Evolutionary conservation across 2,888 invertebrate genomes (phyloP), one percentile per base, ranked within the genome.

Genomic region (Philhelius pedissequus): DNA sequence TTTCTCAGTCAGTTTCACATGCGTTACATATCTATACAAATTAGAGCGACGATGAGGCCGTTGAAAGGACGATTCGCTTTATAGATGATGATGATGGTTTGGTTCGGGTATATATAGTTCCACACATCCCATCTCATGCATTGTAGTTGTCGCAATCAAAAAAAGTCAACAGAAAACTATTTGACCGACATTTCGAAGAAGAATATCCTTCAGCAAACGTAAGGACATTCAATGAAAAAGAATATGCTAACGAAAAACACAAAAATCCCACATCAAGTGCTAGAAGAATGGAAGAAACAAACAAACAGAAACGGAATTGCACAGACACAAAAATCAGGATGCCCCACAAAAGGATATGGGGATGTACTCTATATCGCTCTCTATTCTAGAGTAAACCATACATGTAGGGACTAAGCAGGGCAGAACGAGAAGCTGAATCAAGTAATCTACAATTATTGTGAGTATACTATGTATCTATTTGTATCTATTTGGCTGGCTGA

Each of bases 141-240:
- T n/a, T n/a, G 32, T 9, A 9, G 32, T 54, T 56, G 40, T 54
- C 58, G 40, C 52, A 27, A 48, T 30, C 27, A 38, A 74, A 50
- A 66, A 66, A 58, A 79, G 54, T 45, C 56, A 79, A 73, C 58
- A 58, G 35, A 75, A 60, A 79, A 84, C 66, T 71, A 80, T 84
- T 76, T 84, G 84, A 79, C 75, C 84, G 84, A 84, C 71, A 84
- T 84, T 75, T 62, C 73, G 38, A 50, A 60, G 50, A 48, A 64
- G 54, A 35, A 74, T 58, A 64, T 77, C 77, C 77, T 69, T 73
- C 62, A 60, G 22, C 54, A 40, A 69, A 40, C 15, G 30, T 30
- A 32, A 62, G 32, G 27, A 52, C 15, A 15, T 8, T 38, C 13
- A 40, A 35, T 30, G 25, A 56, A 45, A 56, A 77, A 13, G 18